Evolutionary conservation across 2,113 vertebrate species (phyloP), one percentile per base, ranked within the genome.

Genomic region (Cyrtonyx montezumae): DNA sequence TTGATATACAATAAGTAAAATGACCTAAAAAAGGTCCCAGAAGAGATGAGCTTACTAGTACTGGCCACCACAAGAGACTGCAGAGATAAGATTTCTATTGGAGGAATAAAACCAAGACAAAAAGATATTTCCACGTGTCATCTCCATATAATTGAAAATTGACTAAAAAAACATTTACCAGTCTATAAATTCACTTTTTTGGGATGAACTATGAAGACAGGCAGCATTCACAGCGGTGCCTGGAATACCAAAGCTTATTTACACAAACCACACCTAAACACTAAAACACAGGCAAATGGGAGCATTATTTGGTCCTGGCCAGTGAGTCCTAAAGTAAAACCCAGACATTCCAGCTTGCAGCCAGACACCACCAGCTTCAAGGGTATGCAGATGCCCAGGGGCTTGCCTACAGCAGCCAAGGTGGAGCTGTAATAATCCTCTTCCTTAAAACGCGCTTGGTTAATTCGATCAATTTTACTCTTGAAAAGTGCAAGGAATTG

Each of bases 321-420:
- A 69, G 42, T 34, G 46, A 73, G 34, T 81, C 25, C 3, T 71
- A 51, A n/a, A 42, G 13, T 8, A 55, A 79, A 18, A 15, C 73
- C 7, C 13, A 84, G 70, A 69, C 30, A 56, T 62, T 58, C 43
- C 79, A 66, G 19, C 25, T 89, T 28, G 20, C 42, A 77, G 59
- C 32, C 32, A 80, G 78, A 55, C 42, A 65, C 21, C 28, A 49
- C 42, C 55, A 66, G 36, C 58, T 9, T 36, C 49, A 79, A 77
- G 25, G 62, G 13, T 25, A 40, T 0, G 0, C 36, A 63, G 62
- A 51, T 3, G 0, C 9, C 23, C 49, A 9, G 40, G 16, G n/a
- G 8, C 0, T 0, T 22, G 37, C 15, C 22, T n/a, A 51, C n/a
- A 71, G 70, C 1, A 2, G 18, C 5, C 1, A 2, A 53, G 15